Base-by-base conservation (phyloP, 2,888 invertebrate genomes). In the Miltochrista miniata region DNA sequence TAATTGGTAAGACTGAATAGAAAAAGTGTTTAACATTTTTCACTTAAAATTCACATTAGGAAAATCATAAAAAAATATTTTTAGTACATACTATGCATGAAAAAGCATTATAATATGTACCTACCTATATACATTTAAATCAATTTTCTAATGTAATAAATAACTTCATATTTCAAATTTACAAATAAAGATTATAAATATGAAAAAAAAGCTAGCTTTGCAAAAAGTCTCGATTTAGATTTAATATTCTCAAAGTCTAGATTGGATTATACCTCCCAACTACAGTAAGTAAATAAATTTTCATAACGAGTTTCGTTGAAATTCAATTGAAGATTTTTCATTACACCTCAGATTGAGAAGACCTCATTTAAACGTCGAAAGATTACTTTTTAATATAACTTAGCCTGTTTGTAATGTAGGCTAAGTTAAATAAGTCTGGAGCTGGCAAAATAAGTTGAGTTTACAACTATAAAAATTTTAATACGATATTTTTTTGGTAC, bases 251-350 rank as follows among this genome's bases (percentile, higher is more conserved):
- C 0, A 18, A 7, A 9, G 9, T 24, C 18, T 24, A 24, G 18
- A 24, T 24, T 4, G 18, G 18, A 24, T 24, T 24, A n/a, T n/a
- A 24, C 8, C 12, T 33, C 18, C 9, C 33, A 33, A 42, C n/a
- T 34, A 18, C 52, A 24, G 18, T 24, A 24, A 18, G 40, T 41
- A 36, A 54, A 50, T 42, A 24, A 51, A 54, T 47, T 63, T 54
- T 39, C 47, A 24, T 55, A 64, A 67, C 60, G 64, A 64, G 47
- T 53, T 48, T 57, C 40, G 64, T 57, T 64, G 33, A 53, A 44
- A 56, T 56, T 59, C 52, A 40, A 34, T 35, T 51, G 37, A 48
- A 51, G 39, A 67, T 47, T 34, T 45, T 45, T 57, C 56, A 67
- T 64, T 57, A 53, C 45, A 45, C 37, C 13, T 31, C 30, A 36